A percentile compares a stretch with the other conserved stretches of the same genome.
Conservation (phyloP, 2,888 invertebrate species). For the Scaptomyza cyrtandrae region DNA sequence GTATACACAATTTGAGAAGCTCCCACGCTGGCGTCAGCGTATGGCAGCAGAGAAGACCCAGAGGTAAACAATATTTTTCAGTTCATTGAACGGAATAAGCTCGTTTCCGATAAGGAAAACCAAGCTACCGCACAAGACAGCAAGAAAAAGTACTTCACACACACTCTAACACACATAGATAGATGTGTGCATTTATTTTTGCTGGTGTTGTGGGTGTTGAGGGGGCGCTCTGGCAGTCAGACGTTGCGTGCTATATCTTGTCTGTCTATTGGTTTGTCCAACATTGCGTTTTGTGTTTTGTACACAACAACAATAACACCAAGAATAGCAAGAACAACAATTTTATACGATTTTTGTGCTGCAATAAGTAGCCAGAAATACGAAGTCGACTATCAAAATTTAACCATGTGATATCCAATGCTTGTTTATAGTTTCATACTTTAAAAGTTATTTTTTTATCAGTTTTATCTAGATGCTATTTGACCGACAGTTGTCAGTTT, state of each 20-base stretch:
- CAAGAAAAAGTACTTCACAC: conserved; percentile 43
- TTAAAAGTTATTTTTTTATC: background rate
- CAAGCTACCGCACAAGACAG: conserved; percentile 39
- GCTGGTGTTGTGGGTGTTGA: conserved; percentile 13
- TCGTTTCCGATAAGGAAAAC: conserved; percentile 81
- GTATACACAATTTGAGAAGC: conserved; percentile 54
- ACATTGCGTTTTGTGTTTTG: conserved; percentile 58
- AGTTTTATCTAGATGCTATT: conserved; percentile 21
- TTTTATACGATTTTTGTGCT: conserved; percentile 35
- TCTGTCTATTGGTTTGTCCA: conserved; percentile 60
- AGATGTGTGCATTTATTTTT: conserved; percentile 15
- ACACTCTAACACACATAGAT: conserved; percentile 17
- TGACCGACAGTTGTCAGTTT: conserved; percentile 22
- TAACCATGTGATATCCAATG: conserved; percentile 47
- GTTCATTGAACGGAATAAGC: conserved; percentile 84
- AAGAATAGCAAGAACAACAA: conserved; percentile 9
- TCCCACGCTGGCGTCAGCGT: conserved; percentile 11
- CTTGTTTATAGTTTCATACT: conserved; percentile 22
- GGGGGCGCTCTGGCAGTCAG: conserved; percentile 25
- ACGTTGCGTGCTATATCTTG: conserved; percentile 53
- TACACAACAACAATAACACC: conserved; percentile 50
- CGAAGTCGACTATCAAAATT: conserved; percentile 35
- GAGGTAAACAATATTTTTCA: conserved; percentile 83
- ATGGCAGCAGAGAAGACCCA: conserved; percentile 56
- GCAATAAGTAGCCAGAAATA: conserved; percentile 46